A percentile compares a stretch with the other conserved stretches of the same genome.
Conservation (phyloP, 2,113 vertebrate genomes). For the Guaruba guarouba region DNA sequence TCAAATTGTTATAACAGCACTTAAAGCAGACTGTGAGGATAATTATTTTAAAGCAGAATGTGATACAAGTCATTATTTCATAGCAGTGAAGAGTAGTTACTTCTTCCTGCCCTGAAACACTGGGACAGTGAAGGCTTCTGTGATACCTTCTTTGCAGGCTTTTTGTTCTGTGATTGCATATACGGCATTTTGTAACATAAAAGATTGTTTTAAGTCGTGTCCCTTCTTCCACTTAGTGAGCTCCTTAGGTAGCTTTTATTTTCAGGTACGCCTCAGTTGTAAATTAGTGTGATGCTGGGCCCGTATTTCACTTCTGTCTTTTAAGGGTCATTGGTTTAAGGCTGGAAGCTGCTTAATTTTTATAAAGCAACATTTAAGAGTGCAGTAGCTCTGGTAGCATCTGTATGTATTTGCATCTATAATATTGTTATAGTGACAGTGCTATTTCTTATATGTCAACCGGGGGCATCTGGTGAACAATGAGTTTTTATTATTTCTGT, state of each 20-base stretch:
- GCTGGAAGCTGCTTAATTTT: slow-evolving; percentile 8
- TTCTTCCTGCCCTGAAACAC: neutral
- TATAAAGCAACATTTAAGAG: neutral
- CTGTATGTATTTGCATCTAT: neutral
- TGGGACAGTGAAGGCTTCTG: neutral
- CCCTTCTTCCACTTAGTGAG: neutral
- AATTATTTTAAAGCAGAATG: slow-evolving; percentile 51
- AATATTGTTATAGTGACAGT: slow-evolving; percentile 17
- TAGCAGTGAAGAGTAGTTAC: neutral
- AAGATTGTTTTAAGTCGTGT: neutral
- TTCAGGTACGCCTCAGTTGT: neutral
- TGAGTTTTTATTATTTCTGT: slow-evolving; percentile 40
- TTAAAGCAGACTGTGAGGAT: neutral
- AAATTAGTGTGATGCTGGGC: neutral
- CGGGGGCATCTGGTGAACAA: slow-evolving; percentile 1
- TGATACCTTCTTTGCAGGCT: neutral
- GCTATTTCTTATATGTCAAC: slow-evolving; percentile 1
- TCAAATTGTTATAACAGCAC: neutral
- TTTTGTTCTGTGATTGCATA: neutral
- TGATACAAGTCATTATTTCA: neutral
- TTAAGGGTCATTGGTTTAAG: neutral
- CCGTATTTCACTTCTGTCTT: neutral
- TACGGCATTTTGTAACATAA: neutral
- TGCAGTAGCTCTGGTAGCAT: neutral
- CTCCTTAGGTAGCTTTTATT: neutral